Conservation (phyloP, 2,113 vertebrate species). For the Nothoprocta pentlandii region DNA sequence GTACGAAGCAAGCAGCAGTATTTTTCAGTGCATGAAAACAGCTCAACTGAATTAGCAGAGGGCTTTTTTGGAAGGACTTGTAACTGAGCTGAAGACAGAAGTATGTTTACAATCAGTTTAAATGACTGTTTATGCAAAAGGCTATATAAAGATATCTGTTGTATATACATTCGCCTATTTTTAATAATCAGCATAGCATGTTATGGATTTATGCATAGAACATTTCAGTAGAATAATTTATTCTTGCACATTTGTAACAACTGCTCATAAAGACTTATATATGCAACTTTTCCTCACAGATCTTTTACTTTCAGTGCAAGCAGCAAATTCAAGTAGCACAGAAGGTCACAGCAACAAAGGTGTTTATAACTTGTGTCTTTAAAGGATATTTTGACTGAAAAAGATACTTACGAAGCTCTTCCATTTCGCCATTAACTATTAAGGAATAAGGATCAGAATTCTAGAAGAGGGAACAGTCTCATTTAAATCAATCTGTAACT, state of each 20-base stretch:
- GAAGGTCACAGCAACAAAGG: constrained; percentile 74
- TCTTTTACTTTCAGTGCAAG: constrained; percentile 79
- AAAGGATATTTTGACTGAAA: constrained; percentile 75
- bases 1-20: constrained; percentile 36
- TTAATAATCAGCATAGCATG: background rate
- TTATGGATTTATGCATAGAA: background rate
- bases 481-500: constrained; percentile 74
- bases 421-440: constrained; percentile 68
- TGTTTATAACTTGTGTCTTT: constrained; percentile 77
- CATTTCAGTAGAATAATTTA: constrained; percentile 35
- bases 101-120: background rate
- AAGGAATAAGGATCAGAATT: constrained; percentile 74
- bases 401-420: constrained; percentile 74
- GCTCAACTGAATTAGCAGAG: constrained; percentile 2
- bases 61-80: constrained; percentile 32
- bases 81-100: constrained; percentile 31
- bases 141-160: background rate
- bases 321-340: constrained; percentile 82
- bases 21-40: constrained; percentile 36
- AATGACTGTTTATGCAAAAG: constrained; percentile 12
- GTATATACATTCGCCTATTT: background rate
- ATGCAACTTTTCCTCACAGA: constrained; percentile 76
- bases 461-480: constrained; percentile 74
- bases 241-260: constrained; percentile 49
- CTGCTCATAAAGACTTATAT: constrained; percentile 64